phyloP scores from a whole-genome alignment of 2,888 invertebrate species.

The Dicycla oo region DNA sequence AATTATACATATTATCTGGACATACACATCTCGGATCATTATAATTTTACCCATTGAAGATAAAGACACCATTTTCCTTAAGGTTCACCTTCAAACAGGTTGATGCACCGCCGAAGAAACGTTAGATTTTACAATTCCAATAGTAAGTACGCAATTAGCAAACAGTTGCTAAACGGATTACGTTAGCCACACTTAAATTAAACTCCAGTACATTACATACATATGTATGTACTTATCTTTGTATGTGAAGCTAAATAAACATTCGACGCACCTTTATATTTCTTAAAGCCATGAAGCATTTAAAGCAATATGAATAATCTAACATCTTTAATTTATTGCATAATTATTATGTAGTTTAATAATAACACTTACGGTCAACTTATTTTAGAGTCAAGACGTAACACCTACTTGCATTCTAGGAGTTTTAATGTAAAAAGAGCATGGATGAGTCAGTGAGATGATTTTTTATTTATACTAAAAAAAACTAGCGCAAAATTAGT shows the following conservation, averaged over 20 bases:
- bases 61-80: constrained; percentile 16
- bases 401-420: constrained; percentile 35
- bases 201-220: constrained; percentile 29
- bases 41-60: not conserved
- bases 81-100: constrained; percentile 46
- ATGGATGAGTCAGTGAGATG: constrained; percentile 30
- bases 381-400: constrained; percentile 24
- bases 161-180: constrained; percentile 53
- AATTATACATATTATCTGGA: not conserved
- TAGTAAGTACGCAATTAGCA: constrained; percentile 15
- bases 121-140: constrained; percentile 42
- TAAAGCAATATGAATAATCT: constrained; percentile 31
- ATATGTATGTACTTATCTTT: constrained; percentile 3
- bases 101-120: constrained; percentile 23
- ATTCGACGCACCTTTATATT: constrained; percentile 37
- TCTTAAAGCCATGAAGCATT: constrained; percentile 11
- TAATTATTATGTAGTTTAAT: constrained; percentile 18
- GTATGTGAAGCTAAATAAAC: constrained; percentile 34
- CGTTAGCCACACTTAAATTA: constrained; percentile 42
- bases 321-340: constrained; percentile 12
- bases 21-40: not conserved
- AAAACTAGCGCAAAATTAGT: not conserved
- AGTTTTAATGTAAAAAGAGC: constrained; percentile 20
- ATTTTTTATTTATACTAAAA: not conserved
- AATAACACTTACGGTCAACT: constrained; percentile 27